Percentiles rank a stretch among this genome's conserved stretches.
phyloP scores from a whole-genome alignment of 2,888 invertebrate genomes.

The Xestoiulus laeticollis region DNA sequence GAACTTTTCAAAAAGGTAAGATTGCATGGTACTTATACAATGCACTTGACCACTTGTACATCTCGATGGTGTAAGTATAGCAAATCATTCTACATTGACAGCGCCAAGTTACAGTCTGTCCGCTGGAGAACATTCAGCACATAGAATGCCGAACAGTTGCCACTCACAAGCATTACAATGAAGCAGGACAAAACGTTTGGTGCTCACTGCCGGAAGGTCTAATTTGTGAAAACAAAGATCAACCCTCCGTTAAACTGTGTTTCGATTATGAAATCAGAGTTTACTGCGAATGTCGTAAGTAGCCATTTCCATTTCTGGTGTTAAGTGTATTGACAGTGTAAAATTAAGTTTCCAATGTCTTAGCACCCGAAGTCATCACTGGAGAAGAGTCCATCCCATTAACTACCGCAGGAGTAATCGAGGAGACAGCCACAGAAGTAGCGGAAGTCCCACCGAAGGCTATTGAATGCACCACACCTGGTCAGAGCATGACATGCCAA shows the following conservation, averaged over 20 bases:
- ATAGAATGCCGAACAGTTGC: conserved; percentile 80
- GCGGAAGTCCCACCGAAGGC: neutral
- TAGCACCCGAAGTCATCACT: neutral
- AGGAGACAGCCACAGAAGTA: neutral
- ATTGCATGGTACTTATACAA: neutral
- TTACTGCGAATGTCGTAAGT: conserved; percentile 72
- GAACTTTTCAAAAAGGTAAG: conserved; percentile 50
- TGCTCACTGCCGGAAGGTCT: conserved; percentile 80
- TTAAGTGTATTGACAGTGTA: neutral
- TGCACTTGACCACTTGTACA: conserved; percentile 40
- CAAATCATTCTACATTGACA: conserved; percentile 57
- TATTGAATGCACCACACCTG: conserved; percentile 49
- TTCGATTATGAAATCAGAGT: conserved; percentile 86
- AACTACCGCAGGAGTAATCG: neutral
- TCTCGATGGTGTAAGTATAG: too few relatives aligned
- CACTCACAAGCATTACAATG: conserved; percentile 72
- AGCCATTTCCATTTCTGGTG: neutral
- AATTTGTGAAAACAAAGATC: conserved; percentile 68
- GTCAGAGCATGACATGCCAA: neutral
- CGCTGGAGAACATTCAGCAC: conserved; percentile 71
- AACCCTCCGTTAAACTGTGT: conserved; percentile 66
- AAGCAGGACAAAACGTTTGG: conserved; percentile 77
- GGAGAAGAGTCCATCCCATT: neutral
- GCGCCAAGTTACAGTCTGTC: conserved; percentile 65
- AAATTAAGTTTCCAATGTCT: neutral